Conservation (phyloP, 2,888 invertebrate species). For the Quadriops clusia region DNA sequence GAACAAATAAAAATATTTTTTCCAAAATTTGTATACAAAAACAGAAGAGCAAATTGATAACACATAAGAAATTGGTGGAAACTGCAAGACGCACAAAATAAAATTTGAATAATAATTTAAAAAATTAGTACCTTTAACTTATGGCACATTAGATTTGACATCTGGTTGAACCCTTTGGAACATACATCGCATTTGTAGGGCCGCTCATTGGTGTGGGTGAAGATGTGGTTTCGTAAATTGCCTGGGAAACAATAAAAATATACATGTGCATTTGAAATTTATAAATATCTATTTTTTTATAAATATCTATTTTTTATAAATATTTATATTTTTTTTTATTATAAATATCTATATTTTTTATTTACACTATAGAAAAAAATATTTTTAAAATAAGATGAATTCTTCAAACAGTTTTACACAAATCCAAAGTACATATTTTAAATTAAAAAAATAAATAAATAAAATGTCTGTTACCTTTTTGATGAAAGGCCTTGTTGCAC, state of each 20-base stretch:
- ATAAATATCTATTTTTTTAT: too few species aligned
- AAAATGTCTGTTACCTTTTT: slow-evolving; percentile 48
- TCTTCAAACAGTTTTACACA: too few species aligned
- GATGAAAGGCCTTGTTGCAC: slow-evolving; percentile 69
- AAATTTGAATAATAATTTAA: slow-evolving; percentile 2
- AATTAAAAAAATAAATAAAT: slow-evolving; percentile 4
- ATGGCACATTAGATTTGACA: slow-evolving; percentile 69
- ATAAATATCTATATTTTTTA: too few species aligned
- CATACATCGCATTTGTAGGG: slow-evolving; percentile 67
- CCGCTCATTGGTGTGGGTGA: slow-evolving; percentile 66
- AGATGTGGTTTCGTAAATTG: slow-evolving; percentile 63
- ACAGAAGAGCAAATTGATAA: too few species aligned
- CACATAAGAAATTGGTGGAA: too few species aligned
- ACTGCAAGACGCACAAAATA: too few species aligned
- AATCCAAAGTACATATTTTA: too few species aligned
- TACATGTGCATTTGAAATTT: background rate
- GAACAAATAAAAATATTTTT: slow-evolving; percentile 2
- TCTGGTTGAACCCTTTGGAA: slow-evolving; percentile 67
- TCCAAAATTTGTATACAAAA: slow-evolving; percentile 1
- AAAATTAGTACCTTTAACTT: slow-evolving; percentile 47
- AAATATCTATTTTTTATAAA: too few species aligned
- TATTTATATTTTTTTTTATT: too few species aligned
- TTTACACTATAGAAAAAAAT: too few species aligned
- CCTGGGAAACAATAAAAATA: too few species aligned
- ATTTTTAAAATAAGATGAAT: too few species aligned